Evolutionary conservation across 1,140 invertebrate species (phyloP).

Genomic region (Hyles vespertilio): DNA sequence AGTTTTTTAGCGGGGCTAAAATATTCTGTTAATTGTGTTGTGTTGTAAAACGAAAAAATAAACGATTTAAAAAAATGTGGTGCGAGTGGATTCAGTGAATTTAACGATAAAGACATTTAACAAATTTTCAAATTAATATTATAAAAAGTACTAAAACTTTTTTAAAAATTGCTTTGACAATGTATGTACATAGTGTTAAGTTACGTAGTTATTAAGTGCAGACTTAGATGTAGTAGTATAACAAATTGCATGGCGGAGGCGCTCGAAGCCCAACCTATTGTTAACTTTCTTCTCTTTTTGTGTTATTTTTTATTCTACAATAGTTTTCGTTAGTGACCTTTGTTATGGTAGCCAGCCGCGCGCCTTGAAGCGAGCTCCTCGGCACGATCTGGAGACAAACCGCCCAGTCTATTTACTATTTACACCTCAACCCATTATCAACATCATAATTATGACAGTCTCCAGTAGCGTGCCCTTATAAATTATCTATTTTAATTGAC

Average conservation of each 20-base stretch:
- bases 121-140: slow-evolving; percentile 74
- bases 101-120: slow-evolving; percentile 72
- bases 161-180: slow-evolving; percentile 70
- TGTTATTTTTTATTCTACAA: slow-evolving; percentile 44
- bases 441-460: too few relatives aligned
- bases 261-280: slow-evolving; percentile 35
- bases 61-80: slow-evolving; percentile 40
- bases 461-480: too few relatives aligned
- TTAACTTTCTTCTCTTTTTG: slow-evolving; percentile 41
- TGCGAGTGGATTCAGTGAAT: slow-evolving; percentile 70
- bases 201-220: slow-evolving; percentile 61
- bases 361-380: neutral
- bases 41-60: slow-evolving; percentile 55
- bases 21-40: slow-evolving; percentile 63
- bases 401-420: too few relatives aligned
- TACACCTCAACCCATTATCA: too few relatives aligned
- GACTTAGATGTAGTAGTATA: slow-evolving; percentile 73
- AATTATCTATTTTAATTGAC: too few relatives aligned
- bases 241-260: slow-evolving; percentile 65
- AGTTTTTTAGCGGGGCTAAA: slow-evolving; percentile 63
- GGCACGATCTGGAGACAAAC: too few relatives aligned
- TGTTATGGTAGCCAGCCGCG: slow-evolving; percentile 23
- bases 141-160: slow-evolving; percentile 71
- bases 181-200: slow-evolving; percentile 73
- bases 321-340: slow-evolving; percentile 39